Conservation (phyloP, 2,113 vertebrate genomes). For the Sinocyclocheilus rhinocerous region DNA sequence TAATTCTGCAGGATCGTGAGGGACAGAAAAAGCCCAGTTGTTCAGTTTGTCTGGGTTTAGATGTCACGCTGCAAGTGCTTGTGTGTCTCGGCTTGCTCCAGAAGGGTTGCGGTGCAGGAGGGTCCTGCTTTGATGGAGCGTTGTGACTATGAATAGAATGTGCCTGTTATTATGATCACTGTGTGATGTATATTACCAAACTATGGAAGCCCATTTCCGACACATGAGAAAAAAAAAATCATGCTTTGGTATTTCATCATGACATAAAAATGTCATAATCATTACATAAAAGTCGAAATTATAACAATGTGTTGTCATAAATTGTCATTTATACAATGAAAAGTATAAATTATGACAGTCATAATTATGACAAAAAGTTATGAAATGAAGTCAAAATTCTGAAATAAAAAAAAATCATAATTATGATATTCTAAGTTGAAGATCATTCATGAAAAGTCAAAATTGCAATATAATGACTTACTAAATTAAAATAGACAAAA, state of each 20-base stretch:
- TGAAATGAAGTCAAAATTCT: no score
- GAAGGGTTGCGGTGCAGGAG: conserved; percentile 7
- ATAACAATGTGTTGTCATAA: no score
- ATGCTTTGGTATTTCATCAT: neutral
- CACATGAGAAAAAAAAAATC: neutral
- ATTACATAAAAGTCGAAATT: no score
- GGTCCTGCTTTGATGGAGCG: conserved; percentile 30
- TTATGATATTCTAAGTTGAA: no score
- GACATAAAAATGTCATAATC: neutral
- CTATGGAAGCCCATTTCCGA: conserved; percentile 3
- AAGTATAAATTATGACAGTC: neutral
- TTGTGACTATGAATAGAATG: conserved; percentile 46
- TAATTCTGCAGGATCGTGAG: conserved; percentile 8
- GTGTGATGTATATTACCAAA: conserved; percentile 56
- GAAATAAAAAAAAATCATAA: no score
- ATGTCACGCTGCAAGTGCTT: conserved; percentile 32
- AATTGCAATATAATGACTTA: no score
- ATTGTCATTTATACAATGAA: neutral
- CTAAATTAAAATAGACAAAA: neutral
- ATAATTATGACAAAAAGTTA: no score
- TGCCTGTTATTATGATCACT: conserved; percentile 56
- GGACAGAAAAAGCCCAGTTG: neutral
- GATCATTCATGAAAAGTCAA: neutral
- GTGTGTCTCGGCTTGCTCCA: conserved; percentile 34
- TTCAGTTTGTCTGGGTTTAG: neutral